Conservation (phyloP, 2,113 vertebrate species). For the Heliornis fulica region DNA sequence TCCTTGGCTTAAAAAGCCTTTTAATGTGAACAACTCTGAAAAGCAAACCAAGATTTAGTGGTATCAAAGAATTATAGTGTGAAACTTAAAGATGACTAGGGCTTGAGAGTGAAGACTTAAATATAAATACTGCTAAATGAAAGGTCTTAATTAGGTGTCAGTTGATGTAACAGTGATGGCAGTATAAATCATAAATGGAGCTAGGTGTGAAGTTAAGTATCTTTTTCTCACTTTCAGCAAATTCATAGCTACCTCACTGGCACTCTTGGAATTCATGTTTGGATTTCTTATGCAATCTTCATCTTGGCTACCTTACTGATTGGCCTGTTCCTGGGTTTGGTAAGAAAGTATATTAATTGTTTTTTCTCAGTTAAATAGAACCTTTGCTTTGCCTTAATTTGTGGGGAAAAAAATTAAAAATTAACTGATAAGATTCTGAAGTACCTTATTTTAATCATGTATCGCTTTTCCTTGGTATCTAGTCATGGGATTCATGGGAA, state of each 20-base stretch:
- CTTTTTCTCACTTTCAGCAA: constrained; percentile 71
- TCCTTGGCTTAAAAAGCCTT: neutral
- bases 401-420: neutral
- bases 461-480: neutral
- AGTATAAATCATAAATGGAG: neutral
- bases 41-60: neutral
- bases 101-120: neutral
- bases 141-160: neutral
- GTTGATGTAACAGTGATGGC: neutral
- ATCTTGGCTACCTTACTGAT: constrained; percentile 80
- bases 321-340: constrained; percentile 84
- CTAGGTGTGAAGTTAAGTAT: neutral
- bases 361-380: neutral
- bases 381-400: neutral
- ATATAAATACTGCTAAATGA: neutral
- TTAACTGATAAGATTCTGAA: neutral
- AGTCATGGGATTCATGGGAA: neutral
- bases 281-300: constrained; percentile 84
- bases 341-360: constrained; percentile 56
- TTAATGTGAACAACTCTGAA: neutral
- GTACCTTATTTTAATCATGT: neutral
- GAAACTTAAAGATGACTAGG: neutral
- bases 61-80: neutral
- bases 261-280: constrained; percentile 80
- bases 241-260: constrained; percentile 85